Conservation (phyloP, 2,797 vertebrate genomes). For the Pyrrhura leucotis region DNA sequence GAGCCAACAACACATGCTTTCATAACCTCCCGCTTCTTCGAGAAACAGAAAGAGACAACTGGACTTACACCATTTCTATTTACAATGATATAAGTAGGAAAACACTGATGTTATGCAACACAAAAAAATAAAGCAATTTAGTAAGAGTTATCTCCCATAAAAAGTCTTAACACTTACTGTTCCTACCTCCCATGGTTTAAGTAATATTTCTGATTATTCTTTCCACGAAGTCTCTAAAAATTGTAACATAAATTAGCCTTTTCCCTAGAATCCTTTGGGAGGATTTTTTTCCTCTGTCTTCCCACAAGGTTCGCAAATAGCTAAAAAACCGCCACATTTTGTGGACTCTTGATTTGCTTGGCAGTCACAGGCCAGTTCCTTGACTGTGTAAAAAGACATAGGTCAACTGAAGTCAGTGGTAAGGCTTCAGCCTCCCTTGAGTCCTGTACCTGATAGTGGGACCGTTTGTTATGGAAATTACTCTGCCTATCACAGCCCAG, state of each 20-base stretch:
- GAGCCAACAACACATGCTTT: neutral
- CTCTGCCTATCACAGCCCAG: neutral
- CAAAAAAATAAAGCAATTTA: neutral
- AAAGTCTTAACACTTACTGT: neutral
- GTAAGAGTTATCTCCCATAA: neutral
- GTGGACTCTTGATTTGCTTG: neutral
- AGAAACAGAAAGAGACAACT: neutral
- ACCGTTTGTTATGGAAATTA: conserved; percentile 23
- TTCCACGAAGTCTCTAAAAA: neutral
- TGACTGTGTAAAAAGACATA: neutral
- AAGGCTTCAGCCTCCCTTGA: neutral
- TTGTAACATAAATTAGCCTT: neutral
- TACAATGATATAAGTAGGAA: neutral
- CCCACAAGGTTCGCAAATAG: neutral
- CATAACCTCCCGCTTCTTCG: neutral
- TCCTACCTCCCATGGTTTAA: neutral
- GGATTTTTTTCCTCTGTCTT: neutral
- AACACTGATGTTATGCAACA: neutral
- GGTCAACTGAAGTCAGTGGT: neutral
- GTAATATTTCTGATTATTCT: neutral
- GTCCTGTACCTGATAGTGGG: neutral
- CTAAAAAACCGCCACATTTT: neutral
- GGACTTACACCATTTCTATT: neutral
- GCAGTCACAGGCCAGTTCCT: neutral
- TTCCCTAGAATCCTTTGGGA: neutral